phyloP scores from a whole-genome alignment of 2,797 vertebrate species.

The Epinephelus awoara region DNA sequence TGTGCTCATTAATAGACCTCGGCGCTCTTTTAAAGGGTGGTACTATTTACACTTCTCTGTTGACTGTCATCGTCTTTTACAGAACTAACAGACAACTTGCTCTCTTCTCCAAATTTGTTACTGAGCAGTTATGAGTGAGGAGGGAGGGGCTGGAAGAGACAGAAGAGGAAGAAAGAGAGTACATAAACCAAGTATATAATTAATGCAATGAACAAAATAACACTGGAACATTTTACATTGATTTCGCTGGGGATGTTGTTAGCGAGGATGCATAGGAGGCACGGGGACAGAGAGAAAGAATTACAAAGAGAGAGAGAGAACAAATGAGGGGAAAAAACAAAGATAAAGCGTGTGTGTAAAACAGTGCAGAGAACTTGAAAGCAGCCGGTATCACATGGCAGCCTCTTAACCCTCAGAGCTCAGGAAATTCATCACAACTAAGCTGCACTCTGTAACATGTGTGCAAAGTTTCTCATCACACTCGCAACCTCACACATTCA shows the following conservation, averaged over 20 bases:
- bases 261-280: slow-evolving; percentile 1
- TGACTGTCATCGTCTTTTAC: slow-evolving; percentile 52
- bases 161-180: slow-evolving; percentile 2
- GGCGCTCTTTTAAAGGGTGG: slow-evolving; percentile 40
- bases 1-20: slow-evolving; percentile 57
- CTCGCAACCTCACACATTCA: background rate
- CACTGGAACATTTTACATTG: slow-evolving; percentile 42
- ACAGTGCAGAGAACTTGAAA: slow-evolving; percentile 26
- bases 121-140: background rate
- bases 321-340: background rate
- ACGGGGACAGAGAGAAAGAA: slow-evolving; percentile 21
- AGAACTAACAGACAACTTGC: slow-evolving; percentile 47
- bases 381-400: slow-evolving; percentile 10
- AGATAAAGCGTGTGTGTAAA: slow-evolving; percentile 15
- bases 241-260: slow-evolving; percentile 33
- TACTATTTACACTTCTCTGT: slow-evolving; percentile 57
- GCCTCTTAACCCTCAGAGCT: slow-evolving; percentile 24
- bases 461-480: slow-evolving; percentile 16
- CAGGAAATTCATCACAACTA: slow-evolving; percentile 26
- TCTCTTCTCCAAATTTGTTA: slow-evolving; percentile 15
- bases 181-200: slow-evolving; percentile 36
- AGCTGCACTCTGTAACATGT: background rate
- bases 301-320: slow-evolving; percentile 13
- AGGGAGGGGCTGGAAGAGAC: too few relatives aligned
- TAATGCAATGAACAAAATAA: slow-evolving; percentile 31